A percentile compares a stretch with the other conserved stretches of the same genome.
phyloP scores from a whole-genome alignment of 1,140 invertebrate species.

The Drosophila arawakana region DNA sequence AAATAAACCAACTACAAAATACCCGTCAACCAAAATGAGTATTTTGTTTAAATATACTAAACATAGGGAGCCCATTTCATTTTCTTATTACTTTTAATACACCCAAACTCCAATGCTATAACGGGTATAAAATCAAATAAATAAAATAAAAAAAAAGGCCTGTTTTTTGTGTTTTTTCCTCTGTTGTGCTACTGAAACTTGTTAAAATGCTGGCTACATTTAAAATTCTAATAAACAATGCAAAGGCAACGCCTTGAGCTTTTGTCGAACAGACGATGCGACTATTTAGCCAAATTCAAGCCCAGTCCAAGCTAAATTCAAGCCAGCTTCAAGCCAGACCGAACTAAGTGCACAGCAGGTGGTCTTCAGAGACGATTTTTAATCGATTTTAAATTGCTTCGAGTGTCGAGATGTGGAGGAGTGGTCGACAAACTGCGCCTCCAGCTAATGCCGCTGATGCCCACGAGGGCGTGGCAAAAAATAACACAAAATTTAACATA shows the following conservation, averaged over 20 bases:
- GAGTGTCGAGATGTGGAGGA: conserved; percentile 34
- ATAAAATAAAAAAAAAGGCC: conserved; percentile 18
- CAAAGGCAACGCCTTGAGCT: conserved; percentile 60
- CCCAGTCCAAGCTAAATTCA: not conserved
- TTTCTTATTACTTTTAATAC: too few species aligned
- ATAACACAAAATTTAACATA: conserved; percentile 12
- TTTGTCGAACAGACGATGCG: not conserved
- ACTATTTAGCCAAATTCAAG: conserved; percentile 21
- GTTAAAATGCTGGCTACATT: conserved; percentile 64
- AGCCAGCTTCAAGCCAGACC: not conserved
- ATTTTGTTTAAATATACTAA: too few species aligned
- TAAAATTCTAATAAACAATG: conserved; percentile 72
- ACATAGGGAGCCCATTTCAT: too few species aligned
- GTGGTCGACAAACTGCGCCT: conserved; percentile 32
- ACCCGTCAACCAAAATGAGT: too few species aligned
- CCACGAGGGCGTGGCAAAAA: conserved; percentile 28
- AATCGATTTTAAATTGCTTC: conserved; percentile 77
- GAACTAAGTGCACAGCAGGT: conserved; percentile 50
- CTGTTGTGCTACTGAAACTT: conserved; percentile 67
- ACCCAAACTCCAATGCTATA: too few species aligned
- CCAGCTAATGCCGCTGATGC: conserved; percentile 6
- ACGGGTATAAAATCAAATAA: not conserved
- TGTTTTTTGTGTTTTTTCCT: conserved; percentile 35
- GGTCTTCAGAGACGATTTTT: conserved; percentile 66
- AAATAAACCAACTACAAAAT: not conserved